Evolutionary conservation across 2,113 vertebrate genomes (phyloP), one percentile per base, ranked within the genome.

Genomic region (Carollia perspicillata): DNA sequence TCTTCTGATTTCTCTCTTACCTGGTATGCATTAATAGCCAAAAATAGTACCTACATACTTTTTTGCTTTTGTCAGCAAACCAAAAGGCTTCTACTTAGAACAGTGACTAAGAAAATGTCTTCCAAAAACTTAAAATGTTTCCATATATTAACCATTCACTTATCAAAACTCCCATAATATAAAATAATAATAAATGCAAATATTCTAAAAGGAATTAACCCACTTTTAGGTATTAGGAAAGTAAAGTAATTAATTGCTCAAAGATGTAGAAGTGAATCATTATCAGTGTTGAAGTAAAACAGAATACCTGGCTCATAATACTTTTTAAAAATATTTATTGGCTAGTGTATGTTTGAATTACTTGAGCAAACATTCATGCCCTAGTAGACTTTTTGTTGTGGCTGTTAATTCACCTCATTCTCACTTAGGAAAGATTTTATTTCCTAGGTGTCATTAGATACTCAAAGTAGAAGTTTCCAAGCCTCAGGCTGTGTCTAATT

Each of bases 401-500:
- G 6, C 53, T 77, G 33, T 81, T 75, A 92, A 89, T 90, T 90
- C 37, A 84, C 35, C 68, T 35, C 44, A 49, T 22, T 92, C 69
- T 85, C 79, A 60, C 30, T 93, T 68, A 93, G 37, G 47, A 97
- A 83, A 47, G 37, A 74, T 86, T 96, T 95, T 78, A 93, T 92
- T 95, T 95, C 80, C 55, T 42, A 13, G 18, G 42, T 96, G 69
- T 53, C 89, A 88, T 93, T 81, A 91, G 7, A 80, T 47, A 28
- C 53, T 89, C 81, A 77, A 17, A 55, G 18, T 35, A 88, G 78
- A 85, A 75, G 26, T 93, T 93, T 97, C 83, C 84, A 93, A 87
- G 87, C 97, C 93, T 92, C 47, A 47, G 92, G 95, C 95, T 88
- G 92, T 87, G 33, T 84, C 75, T 97, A 80, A 87, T 68, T 49